These are phyloP conservation scores for Acronicta aceris DNA, from an alignment of 2,888 invertebrate genomes.

Conservation along the genomic window DNA sequence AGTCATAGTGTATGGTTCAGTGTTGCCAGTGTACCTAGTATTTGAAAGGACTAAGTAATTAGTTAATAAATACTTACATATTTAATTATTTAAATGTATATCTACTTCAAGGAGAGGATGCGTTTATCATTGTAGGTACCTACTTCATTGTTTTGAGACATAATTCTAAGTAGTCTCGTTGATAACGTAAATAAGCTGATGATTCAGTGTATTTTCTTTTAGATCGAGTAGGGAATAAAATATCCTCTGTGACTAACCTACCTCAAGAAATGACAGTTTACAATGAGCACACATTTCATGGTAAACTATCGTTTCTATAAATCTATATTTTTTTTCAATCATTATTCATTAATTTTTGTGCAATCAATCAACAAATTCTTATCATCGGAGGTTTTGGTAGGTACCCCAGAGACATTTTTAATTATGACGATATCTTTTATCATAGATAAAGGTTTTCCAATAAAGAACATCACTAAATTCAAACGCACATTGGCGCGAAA, in stretches of 20 bases:
- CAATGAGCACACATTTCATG: constrained; percentile 1
- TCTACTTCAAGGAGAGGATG: constrained; percentile 4
- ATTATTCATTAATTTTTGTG: no score
- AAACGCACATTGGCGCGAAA: constrained; percentile 16
- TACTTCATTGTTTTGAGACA: constrained; percentile 4
- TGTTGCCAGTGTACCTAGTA: constrained; percentile 12
- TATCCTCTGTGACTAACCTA: constrained; percentile 31
- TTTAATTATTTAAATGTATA: constrained; percentile 8
- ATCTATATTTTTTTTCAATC: background rate
- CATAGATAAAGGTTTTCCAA: background rate
- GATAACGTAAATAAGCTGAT: constrained; percentile 32
- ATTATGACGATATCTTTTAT: background rate
- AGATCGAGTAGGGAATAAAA: constrained; percentile 29
- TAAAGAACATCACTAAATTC: constrained; percentile 11
- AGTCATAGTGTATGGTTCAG: constrained; percentile 1
- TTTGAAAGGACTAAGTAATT: constrained; percentile 1
- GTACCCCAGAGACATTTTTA: no score
- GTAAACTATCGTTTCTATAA: background rate
- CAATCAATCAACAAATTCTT: background rate
- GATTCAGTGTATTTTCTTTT: constrained; percentile 45
- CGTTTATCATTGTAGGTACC: constrained; percentile 7
- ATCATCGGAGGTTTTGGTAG: no score
- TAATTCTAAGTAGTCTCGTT: constrained; percentile 3
- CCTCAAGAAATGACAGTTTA: constrained; percentile 31
- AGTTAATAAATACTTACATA: background rate